Evolutionary conservation across 2,888 invertebrate genomes (phyloP).

Genomic region (Ethmia dodecea): DNA sequence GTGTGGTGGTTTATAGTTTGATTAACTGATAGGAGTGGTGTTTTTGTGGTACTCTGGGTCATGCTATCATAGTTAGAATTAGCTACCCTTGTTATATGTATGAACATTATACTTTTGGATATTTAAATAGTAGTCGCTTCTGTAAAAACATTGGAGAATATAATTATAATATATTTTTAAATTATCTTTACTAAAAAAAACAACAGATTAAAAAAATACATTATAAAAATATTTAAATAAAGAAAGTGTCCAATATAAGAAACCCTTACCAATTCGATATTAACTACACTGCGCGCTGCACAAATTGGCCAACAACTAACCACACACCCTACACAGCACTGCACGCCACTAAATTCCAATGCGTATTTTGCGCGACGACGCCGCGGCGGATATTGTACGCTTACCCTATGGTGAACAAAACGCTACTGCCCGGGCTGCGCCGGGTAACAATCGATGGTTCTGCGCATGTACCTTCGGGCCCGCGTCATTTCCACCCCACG

Average conservation of each 20-base stretch:
- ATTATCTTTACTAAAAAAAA: no score
- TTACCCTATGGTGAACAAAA: slow-evolving; percentile 32
- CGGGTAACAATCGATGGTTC: slow-evolving; percentile 55
- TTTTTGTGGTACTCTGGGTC: no score
- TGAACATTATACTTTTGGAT: no score
- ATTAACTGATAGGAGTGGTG: no score
- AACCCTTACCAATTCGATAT: slow-evolving; percentile 5
- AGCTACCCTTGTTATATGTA: no score
- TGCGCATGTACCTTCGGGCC: slow-evolving; percentile 56
- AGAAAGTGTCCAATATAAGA: not conserved
- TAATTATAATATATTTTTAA: no score
- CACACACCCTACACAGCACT: slow-evolving; percentile 31
- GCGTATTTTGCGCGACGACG: slow-evolving; percentile 49
- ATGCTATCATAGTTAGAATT: no score
- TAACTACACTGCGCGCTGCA: not conserved
- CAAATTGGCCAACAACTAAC: slow-evolving; percentile 25
- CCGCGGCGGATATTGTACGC: slow-evolving; percentile 34
- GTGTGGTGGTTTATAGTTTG: no score
- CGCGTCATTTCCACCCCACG: slow-evolving; percentile 53
- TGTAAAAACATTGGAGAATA: no score
- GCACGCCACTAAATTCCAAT: slow-evolving; percentile 37
- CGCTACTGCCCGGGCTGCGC: slow-evolving; percentile 62
- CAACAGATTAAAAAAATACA: not conserved
- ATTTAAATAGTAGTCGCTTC: no score
- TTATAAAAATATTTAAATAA: not conserved